Evolutionary conservation across 2,797 vertebrate genomes (phyloP).

Genomic region (Pangasius sanitwongsei): DNA sequence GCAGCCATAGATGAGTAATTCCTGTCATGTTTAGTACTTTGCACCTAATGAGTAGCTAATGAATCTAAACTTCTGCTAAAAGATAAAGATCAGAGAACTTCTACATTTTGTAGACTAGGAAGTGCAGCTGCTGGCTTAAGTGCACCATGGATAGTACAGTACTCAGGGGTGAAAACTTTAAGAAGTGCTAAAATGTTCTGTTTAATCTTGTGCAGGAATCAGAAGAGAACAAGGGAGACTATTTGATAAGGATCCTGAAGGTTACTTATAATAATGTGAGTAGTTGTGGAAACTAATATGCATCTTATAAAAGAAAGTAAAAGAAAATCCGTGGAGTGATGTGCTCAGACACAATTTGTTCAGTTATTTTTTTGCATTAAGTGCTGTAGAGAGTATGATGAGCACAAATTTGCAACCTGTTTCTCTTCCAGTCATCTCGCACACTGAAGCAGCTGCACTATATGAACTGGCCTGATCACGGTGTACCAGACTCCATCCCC

Average conservation of each 20-base stretch:
- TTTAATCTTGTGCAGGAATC: slow-evolving; percentile 74
- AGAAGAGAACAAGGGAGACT: slow-evolving; percentile 85
- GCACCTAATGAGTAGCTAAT: background rate
- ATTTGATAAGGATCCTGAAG: slow-evolving; percentile 83
- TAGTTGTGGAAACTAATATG: background rate
- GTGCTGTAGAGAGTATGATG: background rate
- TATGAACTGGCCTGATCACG: slow-evolving; percentile 94
- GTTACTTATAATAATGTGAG: slow-evolving; percentile 74
- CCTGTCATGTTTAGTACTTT: background rate
- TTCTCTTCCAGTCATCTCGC: slow-evolving; percentile 74
- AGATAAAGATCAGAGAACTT: background rate
- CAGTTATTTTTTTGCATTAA: background rate
- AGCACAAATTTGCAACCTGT: background rate
- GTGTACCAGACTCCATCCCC: slow-evolving; percentile 86
- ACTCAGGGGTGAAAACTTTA: background rate
- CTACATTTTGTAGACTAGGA: background rate
- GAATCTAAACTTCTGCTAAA: background rate
- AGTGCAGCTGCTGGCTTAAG: background rate
- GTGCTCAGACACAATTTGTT: background rate
- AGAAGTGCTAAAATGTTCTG: background rate
- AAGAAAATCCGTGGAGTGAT: background rate
- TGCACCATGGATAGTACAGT: background rate
- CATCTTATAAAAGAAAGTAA: background rate
- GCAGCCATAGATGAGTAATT: background rate
- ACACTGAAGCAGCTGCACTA: slow-evolving; percentile 91